Conservation (phyloP, 2,888 invertebrate genomes). For the Xanthorhoe designata region DNA sequence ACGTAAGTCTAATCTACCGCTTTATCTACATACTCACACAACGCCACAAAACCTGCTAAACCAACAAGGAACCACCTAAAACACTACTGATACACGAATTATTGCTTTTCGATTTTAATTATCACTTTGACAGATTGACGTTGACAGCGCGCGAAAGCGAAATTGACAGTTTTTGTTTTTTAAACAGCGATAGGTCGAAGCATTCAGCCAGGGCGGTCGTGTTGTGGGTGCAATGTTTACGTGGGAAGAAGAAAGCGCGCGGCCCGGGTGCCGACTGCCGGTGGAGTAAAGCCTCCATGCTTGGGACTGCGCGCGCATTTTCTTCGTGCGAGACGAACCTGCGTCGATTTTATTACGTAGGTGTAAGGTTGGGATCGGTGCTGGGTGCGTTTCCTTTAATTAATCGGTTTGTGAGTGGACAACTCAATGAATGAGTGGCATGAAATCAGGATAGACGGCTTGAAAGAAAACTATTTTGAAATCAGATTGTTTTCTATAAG, state of each 20-base stretch:
- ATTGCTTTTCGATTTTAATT: constrained; percentile 73
- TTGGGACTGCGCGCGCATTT: constrained; percentile 75
- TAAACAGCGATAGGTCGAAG: constrained; percentile 52
- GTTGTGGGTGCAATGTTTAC: constrained; percentile 75
- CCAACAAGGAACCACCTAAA: constrained; percentile 69
- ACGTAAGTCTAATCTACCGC: constrained; percentile 73
- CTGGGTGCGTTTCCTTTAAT: constrained; percentile 60
- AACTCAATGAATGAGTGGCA: constrained; percentile 21
- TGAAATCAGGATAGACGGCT: too few relatives aligned
- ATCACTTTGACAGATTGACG: constrained; percentile 53
- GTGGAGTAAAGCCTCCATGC: constrained; percentile 69
- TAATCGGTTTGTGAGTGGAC: constrained; percentile 57
- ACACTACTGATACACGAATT: constrained; percentile 62
- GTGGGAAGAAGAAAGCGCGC: constrained; percentile 71
- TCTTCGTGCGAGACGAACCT: constrained; percentile 56
- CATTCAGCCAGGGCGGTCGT: constrained; percentile 78
- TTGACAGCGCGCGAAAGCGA: constrained; percentile 64
- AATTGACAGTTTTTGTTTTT: constrained; percentile 49
- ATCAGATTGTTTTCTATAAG: too few relatives aligned
- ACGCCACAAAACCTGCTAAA: constrained; percentile 49
- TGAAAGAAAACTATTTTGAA: too few relatives aligned
- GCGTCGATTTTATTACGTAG: constrained; percentile 79
- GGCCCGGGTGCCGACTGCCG: constrained; percentile 82
- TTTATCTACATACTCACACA: constrained; percentile 75
- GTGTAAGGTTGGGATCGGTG: constrained; percentile 65